Conservation (phyloP, 2,888 invertebrate species). For the Ornithoptera alexandrae region DNA sequence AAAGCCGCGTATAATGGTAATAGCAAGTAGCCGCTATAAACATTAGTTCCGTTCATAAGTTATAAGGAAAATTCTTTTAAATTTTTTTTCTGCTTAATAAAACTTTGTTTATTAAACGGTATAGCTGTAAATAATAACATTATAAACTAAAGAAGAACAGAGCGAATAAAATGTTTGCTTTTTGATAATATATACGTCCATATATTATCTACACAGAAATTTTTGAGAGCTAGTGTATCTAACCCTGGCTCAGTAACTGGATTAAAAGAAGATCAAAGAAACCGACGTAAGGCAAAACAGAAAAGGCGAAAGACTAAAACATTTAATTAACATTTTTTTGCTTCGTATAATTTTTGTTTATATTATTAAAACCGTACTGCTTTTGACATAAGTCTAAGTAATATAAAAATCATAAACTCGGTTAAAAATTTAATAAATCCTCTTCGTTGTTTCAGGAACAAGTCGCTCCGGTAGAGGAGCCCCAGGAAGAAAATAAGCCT, state of each 20-base stretch:
- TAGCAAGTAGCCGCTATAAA: slow-evolving; percentile 37
- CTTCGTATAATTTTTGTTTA: not conserved
- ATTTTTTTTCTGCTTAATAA: not conserved
- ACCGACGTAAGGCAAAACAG: too few species aligned
- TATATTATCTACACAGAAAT: too few species aligned
- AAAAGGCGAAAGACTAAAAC: too few species aligned
- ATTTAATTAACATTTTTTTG: too few species aligned
- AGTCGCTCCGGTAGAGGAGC: slow-evolving; percentile 68
- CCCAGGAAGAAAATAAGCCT: slow-evolving; percentile 59
- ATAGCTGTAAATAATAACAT: not conserved
- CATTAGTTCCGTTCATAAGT: slow-evolving; percentile 40
- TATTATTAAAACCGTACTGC: not conserved
- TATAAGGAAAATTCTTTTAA: not conserved
- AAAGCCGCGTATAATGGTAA: slow-evolving; percentile 48
- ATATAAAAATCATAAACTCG: not conserved
- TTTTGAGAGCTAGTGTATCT: too few species aligned
- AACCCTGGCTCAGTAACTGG: too few species aligned
- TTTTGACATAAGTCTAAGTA: not conserved
- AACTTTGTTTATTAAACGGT: not conserved
- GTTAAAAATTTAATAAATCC: slow-evolving; percentile 1
- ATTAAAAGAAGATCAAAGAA: too few species aligned
- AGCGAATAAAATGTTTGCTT: not conserved
- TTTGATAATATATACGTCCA: too few species aligned
- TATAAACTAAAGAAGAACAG: not conserved
- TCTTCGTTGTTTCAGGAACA: slow-evolving; percentile 55